Conservation (phyloP, 2,888 invertebrate species). For the Acleris holmiana region DNA sequence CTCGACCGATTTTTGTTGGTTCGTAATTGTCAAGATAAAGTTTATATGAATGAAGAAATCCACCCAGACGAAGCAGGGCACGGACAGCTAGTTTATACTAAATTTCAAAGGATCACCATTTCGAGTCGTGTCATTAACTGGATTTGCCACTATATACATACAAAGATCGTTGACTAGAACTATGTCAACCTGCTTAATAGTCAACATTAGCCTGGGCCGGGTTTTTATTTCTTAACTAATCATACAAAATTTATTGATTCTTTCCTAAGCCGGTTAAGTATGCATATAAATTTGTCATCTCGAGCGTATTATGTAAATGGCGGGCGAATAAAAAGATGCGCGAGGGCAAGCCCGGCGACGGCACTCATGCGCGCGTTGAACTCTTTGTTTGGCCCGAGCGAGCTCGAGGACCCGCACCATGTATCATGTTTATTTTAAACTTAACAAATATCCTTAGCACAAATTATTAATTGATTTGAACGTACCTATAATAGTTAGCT, state of each 20-base stretch:
- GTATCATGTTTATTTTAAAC: not conserved
- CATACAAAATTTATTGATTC: not conserved
- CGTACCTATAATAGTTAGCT: too few relatives aligned
- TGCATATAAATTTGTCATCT: constrained; percentile 28
- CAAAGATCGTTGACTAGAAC: not conserved
- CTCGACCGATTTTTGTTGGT: too few relatives aligned
- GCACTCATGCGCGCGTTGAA: constrained; percentile 60
- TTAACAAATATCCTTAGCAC: not conserved
- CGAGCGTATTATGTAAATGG: constrained; percentile 15
- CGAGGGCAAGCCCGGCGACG: constrained; percentile 13
- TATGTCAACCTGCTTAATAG: not conserved
- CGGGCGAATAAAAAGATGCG: constrained; percentile 22
- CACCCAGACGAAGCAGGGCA: too few relatives aligned
- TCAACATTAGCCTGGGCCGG: not conserved
- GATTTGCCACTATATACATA: too few relatives aligned
- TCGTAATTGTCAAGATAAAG: too few relatives aligned
- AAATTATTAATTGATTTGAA: not conserved
- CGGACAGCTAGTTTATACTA: too few relatives aligned
- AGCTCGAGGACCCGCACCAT: not conserved
- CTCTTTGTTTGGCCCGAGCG: constrained; percentile 51
- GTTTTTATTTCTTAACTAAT: not conserved
- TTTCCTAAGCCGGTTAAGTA: constrained; percentile 2
- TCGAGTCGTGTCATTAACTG: too few relatives aligned
- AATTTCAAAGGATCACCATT: too few relatives aligned
- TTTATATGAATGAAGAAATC: too few relatives aligned